Conservation (phyloP, 2,113 vertebrate genomes). For the Leptocoma aspasia region DNA sequence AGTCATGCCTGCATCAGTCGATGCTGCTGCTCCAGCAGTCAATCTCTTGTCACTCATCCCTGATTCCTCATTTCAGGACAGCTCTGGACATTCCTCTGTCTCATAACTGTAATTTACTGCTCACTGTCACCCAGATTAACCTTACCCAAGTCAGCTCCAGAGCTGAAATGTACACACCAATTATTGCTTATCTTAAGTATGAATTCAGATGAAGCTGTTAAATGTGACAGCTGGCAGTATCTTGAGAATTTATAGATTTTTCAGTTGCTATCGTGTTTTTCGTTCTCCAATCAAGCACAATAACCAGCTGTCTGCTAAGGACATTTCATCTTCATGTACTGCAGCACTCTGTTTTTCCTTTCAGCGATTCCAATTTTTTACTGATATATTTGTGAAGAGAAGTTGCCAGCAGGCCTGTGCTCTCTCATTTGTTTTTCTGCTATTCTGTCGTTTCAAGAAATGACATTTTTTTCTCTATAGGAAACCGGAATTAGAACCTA, state of each 20-base stretch:
- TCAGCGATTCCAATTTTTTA: not conserved
- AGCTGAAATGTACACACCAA: not conserved
- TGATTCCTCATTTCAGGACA: conserved; percentile 66
- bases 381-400: not conserved
- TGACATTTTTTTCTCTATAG: not conserved
- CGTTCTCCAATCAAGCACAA: not conserved
- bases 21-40: conserved; percentile 76
- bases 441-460: not conserved
- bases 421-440: not conserved
- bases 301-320: not conserved
- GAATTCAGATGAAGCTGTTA: not conserved
- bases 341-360: not conserved
- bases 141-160: conserved; percentile 57
- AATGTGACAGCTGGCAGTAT: not conserved
- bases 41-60: conserved; percentile 74
- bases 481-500: not conserved
- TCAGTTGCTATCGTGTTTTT: not conserved
- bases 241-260: conserved; percentile 14
- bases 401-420: not conserved
- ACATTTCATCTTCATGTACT: not conserved
- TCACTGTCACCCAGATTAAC: conserved; percentile 79
- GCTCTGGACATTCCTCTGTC: conserved; percentile 73
- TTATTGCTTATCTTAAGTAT: not conserved
- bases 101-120: conserved; percentile 76
- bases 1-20: conserved; percentile 66